A percentile compares a stretch with the other conserved stretches of the same genome.
Conservation (phyloP, 2,888 invertebrate genomes). For the Portevinia maculata region DNA sequence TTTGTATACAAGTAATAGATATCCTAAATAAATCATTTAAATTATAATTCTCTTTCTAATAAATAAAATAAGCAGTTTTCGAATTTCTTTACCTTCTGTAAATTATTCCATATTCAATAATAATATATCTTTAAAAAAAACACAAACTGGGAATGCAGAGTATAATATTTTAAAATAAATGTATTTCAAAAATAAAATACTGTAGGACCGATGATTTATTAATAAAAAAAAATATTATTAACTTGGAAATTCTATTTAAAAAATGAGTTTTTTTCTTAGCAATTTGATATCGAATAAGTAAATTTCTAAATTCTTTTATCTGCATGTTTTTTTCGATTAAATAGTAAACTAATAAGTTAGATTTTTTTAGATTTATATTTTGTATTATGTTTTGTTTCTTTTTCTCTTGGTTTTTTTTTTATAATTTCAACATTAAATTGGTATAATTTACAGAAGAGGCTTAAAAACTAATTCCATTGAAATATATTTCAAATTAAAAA, state of each 20-base stretch:
- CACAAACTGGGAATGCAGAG: constrained; percentile 53
- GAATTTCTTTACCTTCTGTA: constrained; percentile 80
- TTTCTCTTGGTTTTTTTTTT: constrained; percentile 23
- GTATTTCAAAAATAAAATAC: constrained; percentile 38
- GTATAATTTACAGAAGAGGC: constrained; percentile 80
- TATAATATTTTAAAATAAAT: constrained; percentile 21
- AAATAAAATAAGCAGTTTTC: constrained; percentile 37
- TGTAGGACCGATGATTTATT: constrained; percentile 56
- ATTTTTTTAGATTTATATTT: constrained; percentile 26
- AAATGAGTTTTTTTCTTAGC: constrained; percentile 3
- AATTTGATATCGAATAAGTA: constrained; percentile 28
- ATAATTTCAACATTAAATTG: constrained; percentile 32
- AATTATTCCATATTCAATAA: constrained; percentile 76
- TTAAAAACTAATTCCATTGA: constrained; percentile 69
- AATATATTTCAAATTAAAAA: constrained; percentile 35
- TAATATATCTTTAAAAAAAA: constrained; percentile 31
- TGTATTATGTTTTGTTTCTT: constrained; percentile 26
- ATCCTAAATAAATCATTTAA: constrained; percentile 38
- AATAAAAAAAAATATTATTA: constrained; percentile 21
- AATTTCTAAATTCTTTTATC: constrained; percentile 33
- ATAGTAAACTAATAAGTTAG: constrained; percentile 24
- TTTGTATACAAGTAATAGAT: constrained; percentile 31
- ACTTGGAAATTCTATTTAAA: constrained; percentile 14
- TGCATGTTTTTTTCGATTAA: constrained; percentile 56
- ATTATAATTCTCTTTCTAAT: constrained; percentile 34